Percentiles rank a stretch among this genome's conserved stretches.
phyloP scores from a whole-genome alignment of 2,113 vertebrate species.

The Psammodynastes pulverulentus region DNA sequence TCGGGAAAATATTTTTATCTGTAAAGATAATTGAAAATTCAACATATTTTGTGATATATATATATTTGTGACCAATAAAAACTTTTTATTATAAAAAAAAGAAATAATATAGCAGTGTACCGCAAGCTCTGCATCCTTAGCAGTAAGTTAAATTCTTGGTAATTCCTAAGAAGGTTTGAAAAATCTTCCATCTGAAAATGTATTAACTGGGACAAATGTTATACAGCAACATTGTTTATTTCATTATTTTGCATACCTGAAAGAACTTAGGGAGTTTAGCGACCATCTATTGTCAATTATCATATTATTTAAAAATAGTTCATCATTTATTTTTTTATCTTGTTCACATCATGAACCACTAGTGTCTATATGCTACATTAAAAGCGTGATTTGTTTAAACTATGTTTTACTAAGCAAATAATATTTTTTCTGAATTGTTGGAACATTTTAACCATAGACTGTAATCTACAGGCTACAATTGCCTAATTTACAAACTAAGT shows the following conservation, averaged over 20 bases:
- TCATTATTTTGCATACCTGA: not conserved
- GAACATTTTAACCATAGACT: not conserved
- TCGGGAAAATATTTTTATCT: no score
- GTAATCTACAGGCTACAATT: not conserved
- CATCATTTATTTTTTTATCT: not conserved
- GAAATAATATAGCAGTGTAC: not conserved
- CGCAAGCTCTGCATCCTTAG: not conserved
- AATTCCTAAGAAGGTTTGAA: not conserved
- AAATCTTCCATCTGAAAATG: not conserved
- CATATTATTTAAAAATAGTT: not conserved
- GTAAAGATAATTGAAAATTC: no score
- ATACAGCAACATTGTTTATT: not conserved
- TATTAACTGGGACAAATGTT: not conserved
- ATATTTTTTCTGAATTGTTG: not conserved
- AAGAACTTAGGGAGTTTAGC: not conserved
- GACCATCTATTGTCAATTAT: not conserved
- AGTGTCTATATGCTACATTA: not conserved
- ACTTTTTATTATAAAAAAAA: no score
- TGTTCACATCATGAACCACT: not conserved
- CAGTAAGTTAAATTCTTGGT: not conserved
- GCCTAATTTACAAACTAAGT: not conserved
- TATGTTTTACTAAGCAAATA: not conserved
- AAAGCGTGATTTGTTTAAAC: not conserved
- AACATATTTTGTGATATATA: no score
- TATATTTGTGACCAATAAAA: no score